These are phyloP conservation scores for Procambarus virginalis DNA, from an alignment of 1,140 invertebrate species.

Conservation along the genomic window DNA sequence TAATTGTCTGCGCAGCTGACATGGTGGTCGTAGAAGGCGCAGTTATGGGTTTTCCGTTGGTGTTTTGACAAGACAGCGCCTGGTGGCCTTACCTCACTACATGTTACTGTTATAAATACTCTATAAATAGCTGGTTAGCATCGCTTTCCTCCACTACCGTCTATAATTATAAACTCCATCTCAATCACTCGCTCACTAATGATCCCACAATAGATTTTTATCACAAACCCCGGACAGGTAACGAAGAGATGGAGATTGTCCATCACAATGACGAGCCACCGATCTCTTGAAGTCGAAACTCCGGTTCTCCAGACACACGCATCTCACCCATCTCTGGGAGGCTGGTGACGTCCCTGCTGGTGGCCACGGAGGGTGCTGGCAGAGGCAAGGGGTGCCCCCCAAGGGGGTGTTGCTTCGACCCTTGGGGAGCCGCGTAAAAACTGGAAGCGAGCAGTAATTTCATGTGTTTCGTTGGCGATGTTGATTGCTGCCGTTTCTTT, in stretches of 20 bases:
- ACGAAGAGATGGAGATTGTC: constrained; percentile 5
- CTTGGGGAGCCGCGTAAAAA: constrained; percentile 16
- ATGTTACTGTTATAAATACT: constrained; percentile 35
- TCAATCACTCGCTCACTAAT: constrained; percentile 57
- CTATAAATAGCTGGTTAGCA: constrained; percentile 23
- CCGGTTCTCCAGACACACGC: neutral
- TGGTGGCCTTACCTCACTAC: neutral
- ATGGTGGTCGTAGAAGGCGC: no score
- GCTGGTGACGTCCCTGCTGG: neutral
- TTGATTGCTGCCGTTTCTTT: constrained; percentile 25
- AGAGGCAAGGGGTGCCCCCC: constrained; percentile 7
- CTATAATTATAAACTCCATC: constrained; percentile 57
- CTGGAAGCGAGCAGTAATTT: constrained; percentile 31
- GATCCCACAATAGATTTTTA: constrained; percentile 55
- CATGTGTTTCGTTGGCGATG: constrained; percentile 32
- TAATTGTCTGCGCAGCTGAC: no score
- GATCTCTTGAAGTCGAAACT: neutral
- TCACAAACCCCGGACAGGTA: constrained; percentile 37
- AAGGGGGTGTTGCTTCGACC: constrained; percentile 11
- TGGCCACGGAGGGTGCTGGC: neutral
- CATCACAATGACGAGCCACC: neutral
- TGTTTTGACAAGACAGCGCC: neutral
- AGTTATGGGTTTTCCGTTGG: no score
- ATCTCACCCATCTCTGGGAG: neutral
- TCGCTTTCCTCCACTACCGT: constrained; percentile 27